Percentiles rank a stretch among this genome's conserved stretches.
Conservation (phyloP, 2,888 invertebrate genomes). For the Ectemnius lituratus region DNA sequence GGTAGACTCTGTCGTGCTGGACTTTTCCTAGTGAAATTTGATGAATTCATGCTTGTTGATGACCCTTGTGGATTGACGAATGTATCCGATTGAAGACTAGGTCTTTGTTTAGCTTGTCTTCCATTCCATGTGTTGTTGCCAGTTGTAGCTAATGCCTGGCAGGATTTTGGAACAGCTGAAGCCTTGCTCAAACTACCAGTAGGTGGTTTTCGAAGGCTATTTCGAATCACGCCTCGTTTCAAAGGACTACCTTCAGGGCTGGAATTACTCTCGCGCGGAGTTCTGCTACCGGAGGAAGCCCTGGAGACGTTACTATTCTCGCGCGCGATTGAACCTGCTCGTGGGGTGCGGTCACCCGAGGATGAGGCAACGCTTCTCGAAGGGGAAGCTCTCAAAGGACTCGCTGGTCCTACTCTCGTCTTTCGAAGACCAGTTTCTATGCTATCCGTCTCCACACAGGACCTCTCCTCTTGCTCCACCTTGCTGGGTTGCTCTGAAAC, state of each 20-base stretch:
- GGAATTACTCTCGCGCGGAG: slow-evolving; percentile 68
- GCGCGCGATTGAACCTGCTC: slow-evolving; percentile 68
- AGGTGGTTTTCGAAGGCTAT: slow-evolving; percentile 76
- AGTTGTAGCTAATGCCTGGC: slow-evolving; percentile 66
- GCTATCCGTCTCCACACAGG: slow-evolving; percentile 77
- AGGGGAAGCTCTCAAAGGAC: slow-evolving; percentile 66
- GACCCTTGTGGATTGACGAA: slow-evolving; percentile 77
- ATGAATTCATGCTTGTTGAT: slow-evolving; percentile 68
- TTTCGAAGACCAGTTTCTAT: slow-evolving; percentile 85
- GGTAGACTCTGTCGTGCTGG: slow-evolving; percentile 75
- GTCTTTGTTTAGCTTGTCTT: slow-evolving; percentile 78
- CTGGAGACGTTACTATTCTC: slow-evolving; percentile 72
- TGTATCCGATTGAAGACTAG: slow-evolving; percentile 82
- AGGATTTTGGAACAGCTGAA: slow-evolving; percentile 71
- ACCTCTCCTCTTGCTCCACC: slow-evolving; percentile 65
- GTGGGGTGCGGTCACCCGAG: slow-evolving; percentile 66
- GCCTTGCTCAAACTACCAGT: slow-evolving; percentile 79
- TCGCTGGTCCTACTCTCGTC: slow-evolving; percentile 78
- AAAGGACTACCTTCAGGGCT: slow-evolving; percentile 79
- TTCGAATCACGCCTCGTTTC: slow-evolving; percentile 82
- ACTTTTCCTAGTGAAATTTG: slow-evolving; percentile 73
- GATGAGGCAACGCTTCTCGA: slow-evolving; percentile 66
- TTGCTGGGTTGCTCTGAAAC: slow-evolving; percentile 70
- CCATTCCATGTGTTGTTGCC: slow-evolving; percentile 88
- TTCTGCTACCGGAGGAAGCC: slow-evolving; percentile 69